Conservation (phyloP, 2,888 invertebrate genomes). For the Scelioninae gen. 2 region DNA sequence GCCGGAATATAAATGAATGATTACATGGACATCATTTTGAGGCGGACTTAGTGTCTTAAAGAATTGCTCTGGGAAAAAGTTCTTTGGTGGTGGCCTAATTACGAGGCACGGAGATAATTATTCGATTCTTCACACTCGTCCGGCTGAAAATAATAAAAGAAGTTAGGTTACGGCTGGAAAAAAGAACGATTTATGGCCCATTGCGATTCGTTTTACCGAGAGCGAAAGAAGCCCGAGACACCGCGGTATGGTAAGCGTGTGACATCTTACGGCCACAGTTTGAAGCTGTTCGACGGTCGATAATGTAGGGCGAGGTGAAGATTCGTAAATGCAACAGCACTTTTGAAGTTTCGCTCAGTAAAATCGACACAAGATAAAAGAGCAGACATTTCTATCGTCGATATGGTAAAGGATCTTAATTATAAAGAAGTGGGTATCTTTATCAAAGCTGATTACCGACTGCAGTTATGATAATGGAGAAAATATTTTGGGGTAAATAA, state of each 20-base stretch:
- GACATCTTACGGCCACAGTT: background rate
- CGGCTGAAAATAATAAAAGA: constrained; percentile 65
- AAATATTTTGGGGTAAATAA: no score
- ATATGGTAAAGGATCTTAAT: no score
- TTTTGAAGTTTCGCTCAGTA: no score
- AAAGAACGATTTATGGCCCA: constrained; percentile 67
- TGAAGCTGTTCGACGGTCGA: background rate
- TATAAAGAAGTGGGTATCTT: no score
- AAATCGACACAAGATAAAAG: no score
- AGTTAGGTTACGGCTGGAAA: constrained; percentile 54
- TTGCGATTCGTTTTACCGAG: constrained; percentile 67
- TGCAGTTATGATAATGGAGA: no score
- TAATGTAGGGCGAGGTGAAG: no score
- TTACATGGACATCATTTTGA: constrained; percentile 46
- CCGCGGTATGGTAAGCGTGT: background rate
- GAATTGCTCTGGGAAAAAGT: constrained; percentile 61
- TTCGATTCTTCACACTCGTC: constrained; percentile 71
- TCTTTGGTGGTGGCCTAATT: constrained; percentile 69
- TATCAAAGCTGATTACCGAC: no score
- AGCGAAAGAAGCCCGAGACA: constrained; percentile 11
- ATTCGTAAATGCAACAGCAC: no score
- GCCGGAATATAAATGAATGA: constrained; percentile 39
- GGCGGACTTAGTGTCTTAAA: constrained; percentile 42
- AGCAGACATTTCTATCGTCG: no score
- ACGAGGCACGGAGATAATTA: constrained; percentile 67